These are phyloP conservation scores for Pseudotriccus pelzelni DNA, from an alignment of 2,797 vertebrate species.

Conservation along the genomic window DNA sequence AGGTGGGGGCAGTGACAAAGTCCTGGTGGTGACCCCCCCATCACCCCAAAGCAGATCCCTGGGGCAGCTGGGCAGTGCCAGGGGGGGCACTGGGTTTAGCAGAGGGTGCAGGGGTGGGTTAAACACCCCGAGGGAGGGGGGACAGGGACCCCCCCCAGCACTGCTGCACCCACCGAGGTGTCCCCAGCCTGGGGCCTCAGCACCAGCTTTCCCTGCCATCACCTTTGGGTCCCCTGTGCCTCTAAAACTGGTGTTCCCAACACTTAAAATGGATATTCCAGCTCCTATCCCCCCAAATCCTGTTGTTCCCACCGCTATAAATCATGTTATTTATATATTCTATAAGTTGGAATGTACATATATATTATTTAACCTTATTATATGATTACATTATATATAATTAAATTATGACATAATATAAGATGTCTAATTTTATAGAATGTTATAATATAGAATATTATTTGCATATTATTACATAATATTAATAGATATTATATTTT, in stretches of 20 bases:
- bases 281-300: no score
- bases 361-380: not conserved
- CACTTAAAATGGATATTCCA: rapidly evolving
- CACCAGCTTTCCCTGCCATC: not conserved
- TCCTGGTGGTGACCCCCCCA: not conserved
- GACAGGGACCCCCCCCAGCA: not conserved
- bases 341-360: not conserved
- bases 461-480: no score
- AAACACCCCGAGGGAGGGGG: not conserved
- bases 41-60: not conserved
- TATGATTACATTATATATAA: no score
- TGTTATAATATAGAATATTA: no score
- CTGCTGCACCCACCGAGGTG: rapidly evolving
- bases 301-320: not conserved
- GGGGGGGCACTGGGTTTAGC: not conserved
- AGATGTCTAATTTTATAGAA: no score
- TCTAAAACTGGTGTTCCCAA: rapidly evolving
- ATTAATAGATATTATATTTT: no score
- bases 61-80: not conserved
- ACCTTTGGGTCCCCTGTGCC: not conserved
- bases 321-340: not conserved
- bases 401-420: no score
- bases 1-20: not conserved
- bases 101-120: not conserved
- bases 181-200: not conserved